These are phyloP conservation scores for Actinia tenebrosa DNA, from an alignment of 64 coral and sea anemone species.

Conservation along the genomic window DNA sequence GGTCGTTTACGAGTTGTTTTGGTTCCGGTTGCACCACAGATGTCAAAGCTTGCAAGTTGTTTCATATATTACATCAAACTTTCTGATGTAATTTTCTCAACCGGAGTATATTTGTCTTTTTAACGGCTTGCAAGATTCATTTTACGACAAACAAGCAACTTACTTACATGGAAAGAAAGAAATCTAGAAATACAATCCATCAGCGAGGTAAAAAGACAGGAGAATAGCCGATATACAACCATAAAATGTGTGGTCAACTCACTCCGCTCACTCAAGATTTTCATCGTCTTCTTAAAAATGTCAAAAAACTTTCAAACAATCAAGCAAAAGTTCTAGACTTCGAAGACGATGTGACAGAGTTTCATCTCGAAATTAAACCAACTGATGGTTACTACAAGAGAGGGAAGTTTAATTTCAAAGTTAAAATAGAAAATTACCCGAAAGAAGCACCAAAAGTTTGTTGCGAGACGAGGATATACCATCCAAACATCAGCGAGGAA, in stretches of 20 bases:
- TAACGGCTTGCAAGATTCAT: neutral
- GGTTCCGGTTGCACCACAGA: slow-evolving; percentile 39
- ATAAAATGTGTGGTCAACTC: slow-evolving; percentile 53
- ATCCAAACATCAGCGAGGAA: slow-evolving; percentile 71
- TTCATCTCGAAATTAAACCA: slow-evolving; percentile 70
- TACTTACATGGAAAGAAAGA: neutral
- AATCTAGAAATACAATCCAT: neutral
- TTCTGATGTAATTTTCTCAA: neutral
- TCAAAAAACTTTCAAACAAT: slow-evolving; percentile 65
- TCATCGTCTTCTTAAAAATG: slow-evolving; percentile 60
- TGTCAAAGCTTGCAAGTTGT: slow-evolving; percentile 10
- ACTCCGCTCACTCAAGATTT: slow-evolving; percentile 53
- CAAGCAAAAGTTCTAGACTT: slow-evolving; percentile 59
- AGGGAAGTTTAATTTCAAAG: slow-evolving; percentile 67
- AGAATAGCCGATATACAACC: neutral
- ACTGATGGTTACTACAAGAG: slow-evolving; percentile 63
- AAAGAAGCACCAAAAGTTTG: slow-evolving; percentile 30
- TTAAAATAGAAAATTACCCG: slow-evolving; percentile 46
- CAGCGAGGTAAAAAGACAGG: neutral
- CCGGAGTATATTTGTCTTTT: neutral
- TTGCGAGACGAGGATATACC: slow-evolving; percentile 61
- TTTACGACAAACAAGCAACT: neutral
- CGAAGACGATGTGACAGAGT: slow-evolving; percentile 58
- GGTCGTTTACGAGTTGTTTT: slow-evolving; percentile 25
- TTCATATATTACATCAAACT: neutral